Conservation (phyloP, 2,797 vertebrate species). For the Champsocephalus gunnari region DNA sequence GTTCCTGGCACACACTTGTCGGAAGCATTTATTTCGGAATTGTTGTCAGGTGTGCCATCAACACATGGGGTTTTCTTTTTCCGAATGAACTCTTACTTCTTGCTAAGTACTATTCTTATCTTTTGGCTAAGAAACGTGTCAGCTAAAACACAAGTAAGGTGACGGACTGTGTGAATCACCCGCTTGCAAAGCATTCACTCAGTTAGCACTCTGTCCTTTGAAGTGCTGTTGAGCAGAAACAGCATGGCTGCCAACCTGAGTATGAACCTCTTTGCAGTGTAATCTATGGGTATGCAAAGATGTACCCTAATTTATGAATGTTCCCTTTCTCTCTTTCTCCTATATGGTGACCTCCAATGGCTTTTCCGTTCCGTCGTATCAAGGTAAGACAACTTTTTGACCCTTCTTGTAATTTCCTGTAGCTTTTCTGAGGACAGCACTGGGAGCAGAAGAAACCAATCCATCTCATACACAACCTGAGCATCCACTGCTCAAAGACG, state of each 20-base stretch:
- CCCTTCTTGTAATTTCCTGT: neutral
- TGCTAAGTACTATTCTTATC: neutral
- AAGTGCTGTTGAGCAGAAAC: conserved; percentile 4
- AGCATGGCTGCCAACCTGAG: conserved; percentile 10
- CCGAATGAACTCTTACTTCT: neutral
- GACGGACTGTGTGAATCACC: conserved; percentile 9
- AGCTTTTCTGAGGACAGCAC: conserved; percentile 5
- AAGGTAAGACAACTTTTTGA: conserved; percentile 79
- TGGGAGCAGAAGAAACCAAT: neutral
- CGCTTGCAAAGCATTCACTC: neutral
- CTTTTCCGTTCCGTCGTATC: conserved; percentile 16
- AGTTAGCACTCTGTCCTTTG: conserved; percentile 13
- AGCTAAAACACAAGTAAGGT: conserved; percentile 5
- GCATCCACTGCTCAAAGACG: conserved; percentile 6
- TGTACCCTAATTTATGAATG: conserved; percentile 45
- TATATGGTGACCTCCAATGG: conserved; percentile 39
- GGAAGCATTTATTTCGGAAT: neutral
- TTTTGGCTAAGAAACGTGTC: neutral
- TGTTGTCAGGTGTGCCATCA: neutral
- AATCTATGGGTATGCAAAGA: neutral
- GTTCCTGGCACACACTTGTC: neutral
- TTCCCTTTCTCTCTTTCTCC: conserved; percentile 10
- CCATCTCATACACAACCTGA: neutral
- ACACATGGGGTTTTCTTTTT: neutral
- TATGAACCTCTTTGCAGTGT: neutral